Evolutionary conservation across 2,113 vertebrate genomes (phyloP).

Genomic region (Nesospiza acunhae): DNA sequence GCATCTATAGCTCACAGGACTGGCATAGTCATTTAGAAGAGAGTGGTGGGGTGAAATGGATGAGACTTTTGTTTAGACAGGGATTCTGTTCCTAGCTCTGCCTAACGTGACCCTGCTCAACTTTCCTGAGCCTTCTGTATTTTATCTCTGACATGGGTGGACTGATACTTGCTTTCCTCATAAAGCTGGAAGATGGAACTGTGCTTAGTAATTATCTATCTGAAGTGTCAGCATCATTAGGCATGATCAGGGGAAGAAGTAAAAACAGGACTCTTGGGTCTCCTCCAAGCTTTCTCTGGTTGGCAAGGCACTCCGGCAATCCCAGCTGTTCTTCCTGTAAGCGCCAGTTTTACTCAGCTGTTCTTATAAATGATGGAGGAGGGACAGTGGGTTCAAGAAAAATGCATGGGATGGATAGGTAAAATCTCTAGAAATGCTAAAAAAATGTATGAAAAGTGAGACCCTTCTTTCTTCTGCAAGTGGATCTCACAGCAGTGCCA

Average conservation of each 20-base stretch:
- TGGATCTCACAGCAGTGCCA: neutral
- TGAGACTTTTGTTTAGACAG: conserved; percentile 45
- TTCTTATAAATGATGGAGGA: neutral
- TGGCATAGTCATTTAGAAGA: neutral
- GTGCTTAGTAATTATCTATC: neutral
- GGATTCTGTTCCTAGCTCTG: neutral
- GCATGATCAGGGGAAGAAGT: neutral
- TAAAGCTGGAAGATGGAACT: neutral
- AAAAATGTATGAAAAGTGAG: neutral
- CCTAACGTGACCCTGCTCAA: neutral
- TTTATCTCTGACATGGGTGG: neutral
- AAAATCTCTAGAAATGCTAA: neutral
- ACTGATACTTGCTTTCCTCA: neutral
- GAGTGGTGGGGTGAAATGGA: neutral
- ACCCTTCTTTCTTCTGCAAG: neutral
- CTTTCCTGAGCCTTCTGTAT: neutral
- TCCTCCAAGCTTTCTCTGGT: neutral
- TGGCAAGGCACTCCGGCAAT: neutral
- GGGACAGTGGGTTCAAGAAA: neutral
- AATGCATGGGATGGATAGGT: neutral
- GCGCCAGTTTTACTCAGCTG: neutral
- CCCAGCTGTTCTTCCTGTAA: neutral
- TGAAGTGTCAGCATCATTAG: neutral
- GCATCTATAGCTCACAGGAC: neutral
- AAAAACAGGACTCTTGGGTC: neutral